phyloP scores from a whole-genome alignment of 2,113 vertebrate species.

The Halichoerus grypus region DNA sequence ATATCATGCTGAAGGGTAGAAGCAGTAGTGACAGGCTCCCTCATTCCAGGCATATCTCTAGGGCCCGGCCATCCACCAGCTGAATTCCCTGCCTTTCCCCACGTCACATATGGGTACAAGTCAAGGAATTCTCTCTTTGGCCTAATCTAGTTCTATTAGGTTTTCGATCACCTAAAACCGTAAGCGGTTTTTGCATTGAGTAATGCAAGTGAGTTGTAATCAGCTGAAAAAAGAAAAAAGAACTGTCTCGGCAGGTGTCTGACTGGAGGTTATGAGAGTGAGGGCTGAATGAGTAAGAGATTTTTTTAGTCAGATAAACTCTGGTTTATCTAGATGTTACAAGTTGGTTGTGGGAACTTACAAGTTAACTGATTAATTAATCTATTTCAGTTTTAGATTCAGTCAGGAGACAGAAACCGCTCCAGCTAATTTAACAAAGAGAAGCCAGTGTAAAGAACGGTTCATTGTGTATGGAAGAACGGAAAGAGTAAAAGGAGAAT shows the following conservation, averaged over 20 bases:
- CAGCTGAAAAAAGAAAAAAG: background rate
- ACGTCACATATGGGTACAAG: background rate
- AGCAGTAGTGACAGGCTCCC: too few relatives aligned
- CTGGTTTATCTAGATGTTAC: background rate
- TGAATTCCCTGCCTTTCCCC: background rate
- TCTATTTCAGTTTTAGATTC: background rate
- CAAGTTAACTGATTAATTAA: background rate
- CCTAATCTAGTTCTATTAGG: background rate
- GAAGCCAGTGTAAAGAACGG: background rate
- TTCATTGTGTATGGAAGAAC: background rate
- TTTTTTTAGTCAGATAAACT: slow-evolving; percentile 26
- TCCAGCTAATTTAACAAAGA: background rate
- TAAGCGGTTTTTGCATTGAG: background rate
- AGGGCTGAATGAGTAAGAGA: background rate
- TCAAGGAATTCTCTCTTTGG: background rate
- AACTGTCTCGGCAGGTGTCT: background rate
- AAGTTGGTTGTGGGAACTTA: background rate
- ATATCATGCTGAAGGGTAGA: background rate
- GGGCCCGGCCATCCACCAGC: background rate
- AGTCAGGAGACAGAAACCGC: background rate
- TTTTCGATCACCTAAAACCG: slow-evolving; percentile 1
- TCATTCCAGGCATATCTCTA: background rate
- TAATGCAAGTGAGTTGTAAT: slow-evolving; percentile 21
- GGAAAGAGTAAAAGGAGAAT: background rate
- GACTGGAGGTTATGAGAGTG: background rate